A percentile compares a stretch with the other conserved stretches of the same genome.
These are phyloP conservation scores for Cecropterus lyciades DNA, from an alignment of 1,140 invertebrate species.

Conservation along the genomic window DNA sequence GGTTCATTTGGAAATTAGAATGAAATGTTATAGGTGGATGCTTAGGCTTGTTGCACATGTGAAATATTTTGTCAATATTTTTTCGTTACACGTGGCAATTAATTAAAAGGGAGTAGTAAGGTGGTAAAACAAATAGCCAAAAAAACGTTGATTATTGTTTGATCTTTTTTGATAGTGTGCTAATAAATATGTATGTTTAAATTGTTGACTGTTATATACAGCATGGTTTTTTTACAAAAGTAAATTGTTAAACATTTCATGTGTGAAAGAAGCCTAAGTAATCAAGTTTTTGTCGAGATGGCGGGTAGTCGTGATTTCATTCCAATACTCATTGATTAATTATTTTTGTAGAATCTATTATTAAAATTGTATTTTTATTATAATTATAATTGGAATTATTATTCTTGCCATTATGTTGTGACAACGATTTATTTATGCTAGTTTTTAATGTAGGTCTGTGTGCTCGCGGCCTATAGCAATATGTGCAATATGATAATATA, in stretches of 20 bases:
- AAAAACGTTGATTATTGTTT: no score
- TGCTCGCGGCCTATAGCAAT: constrained; percentile 25
- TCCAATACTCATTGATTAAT: constrained; percentile 40
- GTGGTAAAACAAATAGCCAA: no score
- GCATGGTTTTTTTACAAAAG: no score
- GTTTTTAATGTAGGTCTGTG: constrained; percentile 25
- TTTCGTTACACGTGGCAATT: no score
- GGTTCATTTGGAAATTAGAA: background rate
- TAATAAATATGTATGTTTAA: no score
- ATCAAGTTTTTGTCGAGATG: background rate
- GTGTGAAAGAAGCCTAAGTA: background rate
- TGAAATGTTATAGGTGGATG: no score
- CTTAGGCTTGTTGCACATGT: background rate
- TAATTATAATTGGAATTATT: constrained; percentile 32
- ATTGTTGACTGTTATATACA: no score
- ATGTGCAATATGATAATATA: constrained; percentile 37
- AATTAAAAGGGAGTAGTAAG: no score
- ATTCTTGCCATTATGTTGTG: constrained; percentile 44
- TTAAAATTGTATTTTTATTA: constrained; percentile 24
- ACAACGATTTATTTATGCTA: constrained; percentile 33
- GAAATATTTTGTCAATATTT: no score
- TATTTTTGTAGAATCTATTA: constrained; percentile 24
- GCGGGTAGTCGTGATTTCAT: constrained; percentile 29
- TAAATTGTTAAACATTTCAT: no score
- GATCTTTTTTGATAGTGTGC: no score